Conservation (phyloP, 2,888 invertebrate genomes). For the Xestia c-nigrum region DNA sequence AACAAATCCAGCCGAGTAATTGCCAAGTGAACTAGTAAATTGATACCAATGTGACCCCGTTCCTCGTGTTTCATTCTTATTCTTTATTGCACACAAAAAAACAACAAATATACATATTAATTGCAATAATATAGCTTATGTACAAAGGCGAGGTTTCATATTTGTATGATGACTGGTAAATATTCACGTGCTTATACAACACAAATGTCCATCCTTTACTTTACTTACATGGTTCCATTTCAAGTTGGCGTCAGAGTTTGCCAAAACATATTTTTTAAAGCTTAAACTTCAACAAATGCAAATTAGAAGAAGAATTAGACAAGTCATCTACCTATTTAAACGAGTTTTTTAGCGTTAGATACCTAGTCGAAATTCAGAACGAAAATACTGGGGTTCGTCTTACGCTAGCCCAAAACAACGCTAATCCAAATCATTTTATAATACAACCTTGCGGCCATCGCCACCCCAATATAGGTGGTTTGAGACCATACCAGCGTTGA, state of each 20-base stretch:
- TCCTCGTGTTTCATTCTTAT: slow-evolving; percentile 14
- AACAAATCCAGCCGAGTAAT: not conserved
- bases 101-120: no score
- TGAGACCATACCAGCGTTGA: not conserved
- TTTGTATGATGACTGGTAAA: not conserved
- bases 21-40: not conserved
- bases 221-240: not conserved
- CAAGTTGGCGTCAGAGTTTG: not conserved
- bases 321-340: not conserved
- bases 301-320: not conserved
- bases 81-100: no score
- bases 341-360: not conserved
- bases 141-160: no score
- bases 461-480: not conserved
- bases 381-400: not conserved
- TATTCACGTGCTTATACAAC: not conserved
- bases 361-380: not conserved
- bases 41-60: slow-evolving; percentile 7
- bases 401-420: not conserved
- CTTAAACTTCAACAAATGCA: not conserved
- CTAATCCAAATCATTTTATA: not conserved
- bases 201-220: not conserved
- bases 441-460: not conserved
- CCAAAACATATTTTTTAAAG: not conserved
- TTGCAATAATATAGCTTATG: no score